phyloP scores from a whole-genome alignment of 2,797 vertebrate species.

The Ctenosaura bakeri region DNA sequence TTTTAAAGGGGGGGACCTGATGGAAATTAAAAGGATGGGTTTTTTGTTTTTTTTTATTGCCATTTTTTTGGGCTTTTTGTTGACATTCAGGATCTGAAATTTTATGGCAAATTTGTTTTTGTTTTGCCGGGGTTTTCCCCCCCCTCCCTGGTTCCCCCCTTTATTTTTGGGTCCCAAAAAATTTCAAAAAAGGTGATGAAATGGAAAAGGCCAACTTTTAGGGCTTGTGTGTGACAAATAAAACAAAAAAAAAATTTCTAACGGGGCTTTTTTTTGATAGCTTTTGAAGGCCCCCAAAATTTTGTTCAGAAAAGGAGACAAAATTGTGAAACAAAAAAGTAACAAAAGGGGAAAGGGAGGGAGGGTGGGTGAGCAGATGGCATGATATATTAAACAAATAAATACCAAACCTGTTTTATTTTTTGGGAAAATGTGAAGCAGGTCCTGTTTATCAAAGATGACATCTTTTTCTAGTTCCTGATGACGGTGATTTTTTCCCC shows the following conservation, averaged over 20 bases:
- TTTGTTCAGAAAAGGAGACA: slow-evolving; percentile 10
- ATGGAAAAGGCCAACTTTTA: slow-evolving; percentile 16
- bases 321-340: slow-evolving; percentile 33
- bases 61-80: slow-evolving; percentile 38
- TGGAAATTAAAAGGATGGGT: slow-evolving; percentile 4
- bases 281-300: slow-evolving; percentile 17
- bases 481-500: background rate
- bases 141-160: slow-evolving; percentile 13
- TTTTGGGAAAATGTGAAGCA: slow-evolving; percentile 13
- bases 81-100: slow-evolving; percentile 27
- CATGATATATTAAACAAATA: slow-evolving; percentile 28
- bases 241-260: slow-evolving; percentile 55
- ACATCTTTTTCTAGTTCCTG: slow-evolving; percentile 35
- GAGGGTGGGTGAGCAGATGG: slow-evolving; percentile 21
- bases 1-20: background rate
- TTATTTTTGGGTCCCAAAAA: slow-evolving; percentile 26
- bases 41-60: slow-evolving; percentile 22
- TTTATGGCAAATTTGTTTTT: background rate
- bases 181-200: background rate
- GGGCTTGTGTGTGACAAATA: slow-evolving; percentile 34
- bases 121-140: background rate
- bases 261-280: slow-evolving; percentile 39
- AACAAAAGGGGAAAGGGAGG: accelerated
- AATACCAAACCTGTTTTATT: slow-evolving; percentile 28
- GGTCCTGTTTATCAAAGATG: slow-evolving; percentile 33